A percentile compares a stretch with the other conserved stretches of the same genome.
These are phyloP conservation scores for Dallia pectoralis DNA, from an alignment of 2,797 vertebrate genomes.

Conservation along the genomic window DNA sequence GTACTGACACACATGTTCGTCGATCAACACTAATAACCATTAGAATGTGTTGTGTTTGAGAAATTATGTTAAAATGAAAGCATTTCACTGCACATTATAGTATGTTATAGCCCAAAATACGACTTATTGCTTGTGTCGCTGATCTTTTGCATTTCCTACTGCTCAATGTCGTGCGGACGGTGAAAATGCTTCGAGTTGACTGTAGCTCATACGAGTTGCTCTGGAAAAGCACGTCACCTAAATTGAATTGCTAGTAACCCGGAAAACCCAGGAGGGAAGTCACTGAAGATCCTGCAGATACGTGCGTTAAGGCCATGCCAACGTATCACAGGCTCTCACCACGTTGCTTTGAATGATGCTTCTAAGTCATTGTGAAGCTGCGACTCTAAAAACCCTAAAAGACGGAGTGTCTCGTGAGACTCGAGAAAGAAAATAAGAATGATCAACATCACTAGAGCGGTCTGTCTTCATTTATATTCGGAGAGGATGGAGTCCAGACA, in stretches of 20 bases:
- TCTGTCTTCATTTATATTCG: conserved; percentile 43
- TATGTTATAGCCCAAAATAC: too few relatives aligned
- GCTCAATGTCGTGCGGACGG: not conserved
- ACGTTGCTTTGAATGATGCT: not conserved
- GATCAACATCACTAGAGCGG: conserved; percentile 44
- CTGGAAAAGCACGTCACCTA: too few relatives aligned
- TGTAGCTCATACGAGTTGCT: too few relatives aligned
- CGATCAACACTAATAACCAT: too few relatives aligned
- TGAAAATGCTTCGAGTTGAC: not conserved
- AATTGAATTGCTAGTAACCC: too few relatives aligned
- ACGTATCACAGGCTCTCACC: not conserved
- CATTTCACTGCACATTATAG: too few relatives aligned
- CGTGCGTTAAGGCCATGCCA: not conserved
- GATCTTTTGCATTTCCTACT: too few relatives aligned
- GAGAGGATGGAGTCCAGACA: conserved; percentile 33
- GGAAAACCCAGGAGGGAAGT: not conserved
- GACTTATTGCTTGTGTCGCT: too few relatives aligned
- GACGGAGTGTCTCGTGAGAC: conserved; percentile 28
- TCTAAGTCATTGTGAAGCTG: not conserved
- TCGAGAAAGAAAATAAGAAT: conserved; percentile 30
- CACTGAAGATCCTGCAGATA: not conserved
- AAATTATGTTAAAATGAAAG: too few relatives aligned
- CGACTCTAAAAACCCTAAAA: not conserved
- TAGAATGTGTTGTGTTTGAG: too few relatives aligned
- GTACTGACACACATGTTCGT: too few relatives aligned